Evolutionary conservation across 1,140 invertebrate species (phyloP), one percentile per base, ranked within the genome.

Genomic region (Brachionus paranguensis): DNA sequence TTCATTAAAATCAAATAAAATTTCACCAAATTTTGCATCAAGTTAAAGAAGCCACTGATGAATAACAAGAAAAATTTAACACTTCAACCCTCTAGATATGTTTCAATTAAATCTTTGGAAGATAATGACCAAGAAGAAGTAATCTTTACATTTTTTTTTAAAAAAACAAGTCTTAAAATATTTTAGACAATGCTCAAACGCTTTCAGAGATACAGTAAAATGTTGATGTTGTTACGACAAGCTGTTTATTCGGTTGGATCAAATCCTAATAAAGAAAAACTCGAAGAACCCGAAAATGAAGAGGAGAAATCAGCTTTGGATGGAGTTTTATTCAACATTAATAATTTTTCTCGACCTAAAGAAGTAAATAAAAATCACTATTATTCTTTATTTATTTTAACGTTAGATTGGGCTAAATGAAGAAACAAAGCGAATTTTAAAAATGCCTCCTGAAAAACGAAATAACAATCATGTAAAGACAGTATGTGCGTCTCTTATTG

Each of bases 391-490:
- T 33, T 17, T n/a, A 37, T 81, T 64, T 41, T 12, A 29, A 37
- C 3, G 86, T 33, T 86, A 89, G 89, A 88, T 88, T 24, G 87
- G 86, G 12, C 74, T 89, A 5, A 89, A 86, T 53, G 86, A 65
- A 4, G 89, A 89, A 55, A 87, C 88, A 14, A 87, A 87, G 84
- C 70, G 84, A 27, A 88, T 89, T 55, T 78, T 89, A 3, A 86
- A 85, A 53, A 84, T 87, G 14, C 85, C 86, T 4, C 86, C 88
- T 14, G 85, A 85, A 27, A 29, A 85, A 47, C 74, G 89, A 14
- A 87, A 87, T 24, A 85, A 85, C n/a, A 88, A 89, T 78, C 87
- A 88, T 81, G 85, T 89, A 24, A 87, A 89, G 83, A 87, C 87
- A 50, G 88, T 88, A 3, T 85, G 88, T 33, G 64, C 88, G 11